A percentile compares a stretch with the other conserved stretches of the same genome.
Conservation (phyloP, 2,113 vertebrate genomes). For the Limnothrissa miodon region DNA sequence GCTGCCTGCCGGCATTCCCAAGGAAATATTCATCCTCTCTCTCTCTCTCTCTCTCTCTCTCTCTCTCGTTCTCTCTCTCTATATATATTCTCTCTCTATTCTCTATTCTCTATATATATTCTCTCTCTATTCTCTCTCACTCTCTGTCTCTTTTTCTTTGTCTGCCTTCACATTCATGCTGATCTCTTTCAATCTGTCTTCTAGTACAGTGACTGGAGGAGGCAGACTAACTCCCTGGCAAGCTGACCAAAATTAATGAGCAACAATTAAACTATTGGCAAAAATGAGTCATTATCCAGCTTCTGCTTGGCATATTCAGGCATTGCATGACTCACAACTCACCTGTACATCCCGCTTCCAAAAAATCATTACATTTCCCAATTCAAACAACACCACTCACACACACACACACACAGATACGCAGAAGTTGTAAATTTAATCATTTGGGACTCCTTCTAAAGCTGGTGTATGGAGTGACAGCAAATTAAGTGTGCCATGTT, state of each 20-base stretch:
- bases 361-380: background rate
- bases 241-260: background rate
- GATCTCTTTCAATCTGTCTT: background rate
- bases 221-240: background rate
- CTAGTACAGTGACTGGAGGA: background rate
- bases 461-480: background rate
- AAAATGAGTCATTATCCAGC: background rate
- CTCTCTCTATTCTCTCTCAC: background rate
- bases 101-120: no score
- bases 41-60: background rate
- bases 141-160: background rate
- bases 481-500: background rate
- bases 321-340: background rate
- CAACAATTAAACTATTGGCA: constrained; percentile 12
- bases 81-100: no score
- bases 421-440: background rate
- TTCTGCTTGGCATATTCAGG: background rate
- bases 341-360: background rate
- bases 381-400: background rate
- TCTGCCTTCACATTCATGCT: background rate
- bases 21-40: background rate
- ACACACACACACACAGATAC: background rate
- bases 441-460: background rate
- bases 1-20: background rate
- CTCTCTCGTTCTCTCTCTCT: no score